Evolutionary conservation across 2,888 invertebrate species (phyloP).

Genomic region (Dryococelus australis): DNA sequence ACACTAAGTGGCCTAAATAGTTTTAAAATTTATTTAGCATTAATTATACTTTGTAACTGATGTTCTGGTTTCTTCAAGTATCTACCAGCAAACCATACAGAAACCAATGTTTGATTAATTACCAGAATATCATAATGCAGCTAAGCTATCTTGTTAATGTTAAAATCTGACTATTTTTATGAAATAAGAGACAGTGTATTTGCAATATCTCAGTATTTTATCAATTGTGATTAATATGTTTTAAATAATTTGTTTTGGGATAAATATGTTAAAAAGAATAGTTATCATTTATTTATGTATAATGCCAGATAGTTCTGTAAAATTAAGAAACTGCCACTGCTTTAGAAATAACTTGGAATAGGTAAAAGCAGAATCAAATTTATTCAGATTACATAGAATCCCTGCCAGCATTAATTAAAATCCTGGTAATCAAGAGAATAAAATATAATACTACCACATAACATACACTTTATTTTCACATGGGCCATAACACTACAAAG

Average conservation of each 20-base stretch:
- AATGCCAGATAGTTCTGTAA: not conserved
- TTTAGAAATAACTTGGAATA: no score
- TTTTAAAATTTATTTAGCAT: not conserved
- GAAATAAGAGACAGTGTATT: not conserved
- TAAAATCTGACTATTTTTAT: slow-evolving; percentile 16
- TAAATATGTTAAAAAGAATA: not conserved
- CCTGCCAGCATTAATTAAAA: no score
- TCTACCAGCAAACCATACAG: not conserved
- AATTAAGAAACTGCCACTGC: no score
- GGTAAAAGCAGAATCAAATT: no score
- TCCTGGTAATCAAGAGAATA: no score
- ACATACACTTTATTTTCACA: no score
- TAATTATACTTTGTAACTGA: not conserved
- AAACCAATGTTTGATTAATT: not conserved
- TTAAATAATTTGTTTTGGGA: not conserved
- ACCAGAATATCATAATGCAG: not conserved
- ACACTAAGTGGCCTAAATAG: not conserved
- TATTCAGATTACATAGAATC: no score
- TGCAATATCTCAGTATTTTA: not conserved
- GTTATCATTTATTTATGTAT: not conserved
- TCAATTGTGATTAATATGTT: slow-evolving; percentile 4
- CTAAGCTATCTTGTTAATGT: not conserved
- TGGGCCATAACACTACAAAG: no score
- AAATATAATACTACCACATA: no score
- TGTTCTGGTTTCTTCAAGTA: not conserved